Evolutionary conservation across 2,113 vertebrate genomes (phyloP).

Genomic region (Hoplias malabaricus): DNA sequence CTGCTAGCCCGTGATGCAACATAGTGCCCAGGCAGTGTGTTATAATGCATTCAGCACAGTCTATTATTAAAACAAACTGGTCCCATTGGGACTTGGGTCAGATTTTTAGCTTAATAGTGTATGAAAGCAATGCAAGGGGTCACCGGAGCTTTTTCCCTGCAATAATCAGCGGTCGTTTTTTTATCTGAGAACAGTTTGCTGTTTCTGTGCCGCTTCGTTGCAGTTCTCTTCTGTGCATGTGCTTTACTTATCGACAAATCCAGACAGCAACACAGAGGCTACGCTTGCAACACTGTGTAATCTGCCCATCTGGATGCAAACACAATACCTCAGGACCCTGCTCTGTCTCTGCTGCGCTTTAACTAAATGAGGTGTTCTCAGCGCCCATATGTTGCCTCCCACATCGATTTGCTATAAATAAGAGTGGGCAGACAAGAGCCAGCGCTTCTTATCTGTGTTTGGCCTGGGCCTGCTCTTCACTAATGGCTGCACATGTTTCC

Average conservation of each 20-base stretch:
- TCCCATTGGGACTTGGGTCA: not conserved
- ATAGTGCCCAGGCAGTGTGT: conserved; percentile 10
- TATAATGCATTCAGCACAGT: not conserved
- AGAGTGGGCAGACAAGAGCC: conserved; percentile 42
- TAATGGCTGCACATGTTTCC: conserved; percentile 37
- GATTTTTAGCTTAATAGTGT: not conserved
- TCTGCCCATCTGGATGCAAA: conserved; percentile 48
- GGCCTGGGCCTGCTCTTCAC: conserved; percentile 20
- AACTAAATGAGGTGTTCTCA: conserved; percentile 38
- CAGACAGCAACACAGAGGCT: conserved; percentile 17
- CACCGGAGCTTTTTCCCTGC: not conserved
- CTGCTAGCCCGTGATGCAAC: not conserved
- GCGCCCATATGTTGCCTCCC: conserved; percentile 37
- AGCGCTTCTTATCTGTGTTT: conserved; percentile 46
- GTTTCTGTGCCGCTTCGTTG: not conserved
- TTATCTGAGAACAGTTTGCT: not conserved
- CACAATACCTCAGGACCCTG: conserved; percentile 18
- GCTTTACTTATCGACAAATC: conserved; percentile 11
- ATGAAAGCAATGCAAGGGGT: not conserved
- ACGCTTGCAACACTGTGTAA: conserved; percentile 18
- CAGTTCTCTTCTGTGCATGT: not conserved
- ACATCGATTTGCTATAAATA: conserved; percentile 47
- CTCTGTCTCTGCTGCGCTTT: conserved; percentile 30
- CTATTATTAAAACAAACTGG: not conserved
- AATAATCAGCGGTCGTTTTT: not conserved